phyloP scores from a whole-genome alignment of 2,113 vertebrate species.

The Catagonus wagneri region DNA sequence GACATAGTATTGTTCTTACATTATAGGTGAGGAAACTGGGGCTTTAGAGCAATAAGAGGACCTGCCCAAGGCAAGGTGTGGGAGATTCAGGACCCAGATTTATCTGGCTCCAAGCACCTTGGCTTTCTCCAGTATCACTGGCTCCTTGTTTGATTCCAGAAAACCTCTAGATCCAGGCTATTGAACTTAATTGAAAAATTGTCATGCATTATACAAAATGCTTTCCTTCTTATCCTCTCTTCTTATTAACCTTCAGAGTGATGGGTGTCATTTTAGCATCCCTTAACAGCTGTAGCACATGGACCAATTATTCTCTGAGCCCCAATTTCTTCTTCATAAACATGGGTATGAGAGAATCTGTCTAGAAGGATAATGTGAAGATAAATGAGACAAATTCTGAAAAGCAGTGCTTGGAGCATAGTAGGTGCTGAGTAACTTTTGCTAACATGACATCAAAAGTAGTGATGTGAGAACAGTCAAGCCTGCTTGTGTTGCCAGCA shows the following conservation, averaged over 20 bases:
- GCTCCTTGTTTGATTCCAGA: background rate
- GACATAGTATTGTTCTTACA: fast-evolving
- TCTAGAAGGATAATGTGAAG: fast-evolving
- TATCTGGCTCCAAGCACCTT: background rate
- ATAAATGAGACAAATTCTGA: background rate
- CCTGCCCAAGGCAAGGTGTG: no score
- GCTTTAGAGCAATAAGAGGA: background rate
- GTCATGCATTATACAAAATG: fast-evolving
- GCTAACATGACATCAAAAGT: background rate
- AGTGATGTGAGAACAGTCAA: no score
- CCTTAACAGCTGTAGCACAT: background rate
- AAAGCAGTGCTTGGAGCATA: fast-evolving
- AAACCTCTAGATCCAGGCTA: background rate
- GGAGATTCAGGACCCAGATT: background rate
- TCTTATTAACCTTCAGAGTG: background rate
- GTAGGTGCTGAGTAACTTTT: background rate
- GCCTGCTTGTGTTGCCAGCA: fast-evolving
- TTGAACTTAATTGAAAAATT: no score
- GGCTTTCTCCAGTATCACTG: background rate
- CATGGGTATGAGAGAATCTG: fast-evolving
- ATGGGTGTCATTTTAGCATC: fast-evolving
- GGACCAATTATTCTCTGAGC: background rate
- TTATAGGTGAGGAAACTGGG: background rate
- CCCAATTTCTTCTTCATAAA: background rate
- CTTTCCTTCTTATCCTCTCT: background rate